phyloP scores from a whole-genome alignment of 1,140 invertebrate genomes.

The Bombus turneri region DNA sequence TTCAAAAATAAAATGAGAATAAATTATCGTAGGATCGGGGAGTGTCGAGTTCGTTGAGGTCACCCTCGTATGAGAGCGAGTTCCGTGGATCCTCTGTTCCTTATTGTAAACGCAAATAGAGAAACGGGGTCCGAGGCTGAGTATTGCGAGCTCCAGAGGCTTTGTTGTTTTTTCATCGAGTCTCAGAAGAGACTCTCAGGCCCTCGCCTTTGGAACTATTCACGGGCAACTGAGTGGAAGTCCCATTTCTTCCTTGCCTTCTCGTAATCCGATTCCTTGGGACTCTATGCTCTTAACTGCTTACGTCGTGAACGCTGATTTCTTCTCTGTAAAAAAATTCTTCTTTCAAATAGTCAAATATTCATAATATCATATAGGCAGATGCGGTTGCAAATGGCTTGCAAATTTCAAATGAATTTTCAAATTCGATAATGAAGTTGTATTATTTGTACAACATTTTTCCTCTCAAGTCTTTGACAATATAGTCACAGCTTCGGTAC shows the following conservation, averaged over 20 bases:
- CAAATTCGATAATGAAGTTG: not conserved
- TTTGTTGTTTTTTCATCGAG: conserved; percentile 78
- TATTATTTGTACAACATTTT: not conserved
- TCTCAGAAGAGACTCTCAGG: conserved; percentile 51
- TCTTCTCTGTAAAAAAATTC: not conserved
- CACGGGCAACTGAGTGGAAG: conserved; percentile 75
- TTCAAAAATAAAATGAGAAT: not conserved
- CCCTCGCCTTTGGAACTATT: conserved; percentile 71
- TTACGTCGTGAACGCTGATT: not conserved
- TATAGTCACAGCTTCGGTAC: not conserved
- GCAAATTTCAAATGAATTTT: not conserved
- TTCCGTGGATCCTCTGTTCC: conserved; percentile 11
- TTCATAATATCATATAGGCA: too few relatives aligned
- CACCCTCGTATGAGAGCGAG: conserved; percentile 5
- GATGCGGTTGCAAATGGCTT: not conserved
- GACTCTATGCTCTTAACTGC: conserved; percentile 9
- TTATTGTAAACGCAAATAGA: conserved; percentile 60
- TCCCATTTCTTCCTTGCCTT: conserved; percentile 67
- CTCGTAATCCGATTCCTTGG: conserved; percentile 58
- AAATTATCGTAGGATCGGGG: not conserved
- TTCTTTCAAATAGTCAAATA: not conserved
- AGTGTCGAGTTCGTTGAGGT: not conserved
- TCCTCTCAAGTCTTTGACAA: not conserved
- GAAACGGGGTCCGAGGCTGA: conserved; percentile 34
- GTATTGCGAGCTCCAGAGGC: conserved; percentile 63